Conservation (phyloP, 2,797 vertebrate species). For the Menidia menidia region DNA sequence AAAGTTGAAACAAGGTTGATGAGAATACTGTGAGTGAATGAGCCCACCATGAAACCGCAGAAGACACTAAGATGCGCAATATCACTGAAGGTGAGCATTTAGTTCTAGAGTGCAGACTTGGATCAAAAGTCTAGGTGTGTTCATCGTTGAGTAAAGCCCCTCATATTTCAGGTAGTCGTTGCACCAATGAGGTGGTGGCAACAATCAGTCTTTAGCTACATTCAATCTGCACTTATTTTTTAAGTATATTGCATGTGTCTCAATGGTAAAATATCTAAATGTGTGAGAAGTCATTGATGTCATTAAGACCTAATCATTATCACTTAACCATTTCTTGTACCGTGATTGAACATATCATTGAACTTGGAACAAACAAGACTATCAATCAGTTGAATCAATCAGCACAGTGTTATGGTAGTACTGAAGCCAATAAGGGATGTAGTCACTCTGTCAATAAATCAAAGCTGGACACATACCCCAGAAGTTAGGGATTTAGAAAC, state of each 20-base stretch:
- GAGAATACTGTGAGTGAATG: too few species aligned
- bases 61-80: not conserved
- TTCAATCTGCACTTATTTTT: not conserved
- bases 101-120: too few species aligned
- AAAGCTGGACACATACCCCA: slow-evolving; percentile 24
- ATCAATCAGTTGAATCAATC: slow-evolving; percentile 36
- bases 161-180: not conserved
- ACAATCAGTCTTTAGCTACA: not conserved
- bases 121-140: too few species aligned
- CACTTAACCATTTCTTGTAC: slow-evolving; percentile 23
- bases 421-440: slow-evolving; percentile 28
- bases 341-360: not conserved
- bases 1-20: slow-evolving; percentile 1
- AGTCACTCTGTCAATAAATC: slow-evolving; percentile 33
- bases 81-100: not conserved
- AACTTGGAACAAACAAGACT: slow-evolving; percentile 10
- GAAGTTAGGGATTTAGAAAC: slow-evolving; percentile 32
- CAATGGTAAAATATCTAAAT: not conserved
- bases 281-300: slow-evolving; percentile 6
- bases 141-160: not conserved
- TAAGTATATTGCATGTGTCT: not conserved
- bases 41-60: not conserved
- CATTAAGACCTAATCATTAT: slow-evolving; percentile 31
- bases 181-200: not conserved
- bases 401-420: slow-evolving; percentile 18